Percentiles rank a stretch among this genome's conserved stretches.
These are phyloP conservation scores for Xiphydria camelus DNA, from an alignment of 2,888 invertebrate genomes.

Conservation along the genomic window DNA sequence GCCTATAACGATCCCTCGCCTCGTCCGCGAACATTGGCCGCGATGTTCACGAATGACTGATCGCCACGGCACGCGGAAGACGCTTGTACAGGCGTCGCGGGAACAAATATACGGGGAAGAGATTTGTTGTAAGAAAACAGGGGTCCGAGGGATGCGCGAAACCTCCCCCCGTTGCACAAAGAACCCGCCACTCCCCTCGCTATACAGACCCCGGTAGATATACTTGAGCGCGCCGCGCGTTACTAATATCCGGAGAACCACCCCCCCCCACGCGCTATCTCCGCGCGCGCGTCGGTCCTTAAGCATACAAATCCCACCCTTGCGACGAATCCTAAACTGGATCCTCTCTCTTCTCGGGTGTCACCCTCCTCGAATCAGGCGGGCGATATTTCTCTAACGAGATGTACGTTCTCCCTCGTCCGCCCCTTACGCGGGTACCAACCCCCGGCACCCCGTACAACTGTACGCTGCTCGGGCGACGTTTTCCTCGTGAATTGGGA, in stretches of 20 bases:
- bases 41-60: no score
- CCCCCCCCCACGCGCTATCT: constrained; percentile 14
- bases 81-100: no score
- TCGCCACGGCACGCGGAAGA: no score
- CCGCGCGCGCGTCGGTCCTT: constrained; percentile 25
- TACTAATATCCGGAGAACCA: constrained; percentile 33
- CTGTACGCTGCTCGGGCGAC: not conserved
- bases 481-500: constrained; percentile 26
- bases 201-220: no score
- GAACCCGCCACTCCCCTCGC: no score
- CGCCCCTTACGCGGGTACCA: constrained; percentile 18
- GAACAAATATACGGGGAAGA: no score
- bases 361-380: not conserved
- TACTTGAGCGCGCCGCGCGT: constrained; percentile 23
- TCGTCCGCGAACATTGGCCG: no score
- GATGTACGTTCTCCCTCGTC: constrained; percentile 14
- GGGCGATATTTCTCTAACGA: constrained; percentile 14
- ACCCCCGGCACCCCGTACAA: constrained; percentile 2
- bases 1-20: no score
- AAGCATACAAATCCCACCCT: constrained; percentile 32
- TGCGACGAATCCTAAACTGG: constrained; percentile 12
- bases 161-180: no score
- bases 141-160: no score
- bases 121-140: no score
- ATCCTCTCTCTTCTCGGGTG: constrained; percentile 4